Evolutionary conservation across 2,797 vertebrate genomes (phyloP).

Genomic region (Peromyscus attwateri): DNA sequence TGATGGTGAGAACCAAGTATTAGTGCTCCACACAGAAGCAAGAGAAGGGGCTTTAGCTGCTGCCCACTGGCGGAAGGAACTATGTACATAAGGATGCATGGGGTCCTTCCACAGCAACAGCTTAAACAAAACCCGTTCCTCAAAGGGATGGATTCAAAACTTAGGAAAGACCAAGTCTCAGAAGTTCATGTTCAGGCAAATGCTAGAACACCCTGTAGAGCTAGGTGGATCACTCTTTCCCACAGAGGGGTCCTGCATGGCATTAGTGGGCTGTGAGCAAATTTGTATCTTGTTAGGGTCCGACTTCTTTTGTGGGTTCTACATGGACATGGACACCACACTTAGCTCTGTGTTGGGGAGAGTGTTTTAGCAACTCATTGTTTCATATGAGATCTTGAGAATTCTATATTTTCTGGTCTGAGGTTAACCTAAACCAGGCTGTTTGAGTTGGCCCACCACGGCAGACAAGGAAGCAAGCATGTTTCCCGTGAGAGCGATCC

Average conservation of each 20-base stretch:
- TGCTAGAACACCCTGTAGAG: background rate
- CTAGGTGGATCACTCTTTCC: background rate
- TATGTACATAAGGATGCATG: background rate
- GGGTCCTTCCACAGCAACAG: background rate
- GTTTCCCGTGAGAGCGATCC: background rate
- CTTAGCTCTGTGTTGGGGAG: background rate
- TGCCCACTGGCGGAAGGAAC: background rate
- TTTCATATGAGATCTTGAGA: conserved; percentile 34
- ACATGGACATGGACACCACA: background rate
- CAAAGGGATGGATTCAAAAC: conserved; percentile 52
- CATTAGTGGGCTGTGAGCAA: conserved; percentile 24
- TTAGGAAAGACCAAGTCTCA: conserved; percentile 8
- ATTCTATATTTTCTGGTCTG: conserved; percentile 34
- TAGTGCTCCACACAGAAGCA: background rate
- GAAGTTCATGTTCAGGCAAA: background rate
- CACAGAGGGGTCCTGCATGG: background rate
- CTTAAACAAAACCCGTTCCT: background rate
- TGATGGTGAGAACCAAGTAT: background rate
- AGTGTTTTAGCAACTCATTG: conserved; percentile 10
- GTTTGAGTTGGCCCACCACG: background rate
- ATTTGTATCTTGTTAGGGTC: background rate
- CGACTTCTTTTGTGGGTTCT: background rate
- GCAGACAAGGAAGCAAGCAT: background rate
- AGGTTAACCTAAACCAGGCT: background rate
- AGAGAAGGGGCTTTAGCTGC: background rate